These are phyloP conservation scores for Mesorhabditis sp. DNA, from an alignment of 2,888 invertebrate genomes.

Conservation along the genomic window DNA sequence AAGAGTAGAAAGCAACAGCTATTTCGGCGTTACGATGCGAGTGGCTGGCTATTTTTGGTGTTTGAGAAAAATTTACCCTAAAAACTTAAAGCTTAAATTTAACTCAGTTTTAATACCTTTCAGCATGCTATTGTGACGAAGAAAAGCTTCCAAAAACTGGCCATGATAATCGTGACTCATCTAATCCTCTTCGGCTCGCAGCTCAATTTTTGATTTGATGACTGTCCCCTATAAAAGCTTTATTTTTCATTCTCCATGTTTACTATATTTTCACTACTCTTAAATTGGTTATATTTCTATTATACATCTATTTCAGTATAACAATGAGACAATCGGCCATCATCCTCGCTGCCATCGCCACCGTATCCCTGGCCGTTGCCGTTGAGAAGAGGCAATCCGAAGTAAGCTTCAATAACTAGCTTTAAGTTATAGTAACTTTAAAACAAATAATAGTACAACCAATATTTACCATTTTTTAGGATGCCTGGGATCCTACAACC, in stretches of 20 bases:
- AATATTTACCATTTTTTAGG: background rate
- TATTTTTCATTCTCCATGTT: background rate
- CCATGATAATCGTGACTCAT: no score
- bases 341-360: background rate
- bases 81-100: no score
- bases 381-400: background rate
- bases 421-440: background rate
- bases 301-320: background rate
- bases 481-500: conserved; percentile 3
- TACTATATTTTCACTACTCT: background rate
- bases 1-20: background rate
- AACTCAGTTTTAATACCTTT: no score
- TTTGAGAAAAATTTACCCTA: no score
- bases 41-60: no score
- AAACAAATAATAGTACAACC: background rate
- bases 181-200: background rate
- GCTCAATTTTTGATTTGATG: background rate
- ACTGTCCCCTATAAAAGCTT: background rate
- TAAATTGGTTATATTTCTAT: background rate
- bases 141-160: no score
- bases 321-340: background rate
- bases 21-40: no score
- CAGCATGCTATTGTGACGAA: no score
- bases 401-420: background rate
- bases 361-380: background rate